Evolutionary conservation across 2,113 vertebrate genomes (phyloP).

Genomic region (Chinchilla lanigera): DNA sequence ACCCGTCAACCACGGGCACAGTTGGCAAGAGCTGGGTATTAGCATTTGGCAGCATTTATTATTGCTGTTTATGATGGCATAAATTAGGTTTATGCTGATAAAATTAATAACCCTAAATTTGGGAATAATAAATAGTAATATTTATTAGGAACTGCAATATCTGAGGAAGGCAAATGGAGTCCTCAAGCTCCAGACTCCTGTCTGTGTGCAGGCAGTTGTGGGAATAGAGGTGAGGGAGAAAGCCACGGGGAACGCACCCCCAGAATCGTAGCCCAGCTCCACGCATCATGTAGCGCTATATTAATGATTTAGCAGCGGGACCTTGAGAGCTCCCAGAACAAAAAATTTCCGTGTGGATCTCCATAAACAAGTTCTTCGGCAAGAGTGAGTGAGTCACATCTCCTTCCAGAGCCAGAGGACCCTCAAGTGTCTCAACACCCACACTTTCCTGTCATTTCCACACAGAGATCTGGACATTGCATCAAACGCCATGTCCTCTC

Average conservation of each 20-base stretch:
- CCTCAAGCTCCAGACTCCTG: background rate
- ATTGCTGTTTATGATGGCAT: conserved; percentile 85
- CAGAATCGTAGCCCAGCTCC: background rate
- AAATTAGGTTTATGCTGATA: conserved; percentile 86
- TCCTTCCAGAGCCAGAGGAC: background rate
- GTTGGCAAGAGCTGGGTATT: conserved; percentile 85
- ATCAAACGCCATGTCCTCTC: background rate
- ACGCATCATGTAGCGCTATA: background rate
- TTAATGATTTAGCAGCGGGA: conserved; percentile 66
- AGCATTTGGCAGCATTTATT: conserved; percentile 87
- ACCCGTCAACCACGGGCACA: conserved; percentile 79
- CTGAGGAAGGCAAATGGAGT: conserved; percentile 72
- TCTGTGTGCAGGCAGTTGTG: background rate
- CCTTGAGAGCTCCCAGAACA: conserved; percentile 53
- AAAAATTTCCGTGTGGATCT: conserved; percentile 54
- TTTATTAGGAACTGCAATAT: conserved; percentile 72
- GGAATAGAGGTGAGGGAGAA: background rate
- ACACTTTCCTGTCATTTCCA: background rate
- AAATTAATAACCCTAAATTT: conserved; percentile 89
- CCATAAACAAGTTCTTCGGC: conserved; percentile 39
- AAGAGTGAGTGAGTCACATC: background rate
- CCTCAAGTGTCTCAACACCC: background rate
- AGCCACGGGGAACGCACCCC: background rate
- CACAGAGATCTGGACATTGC: background rate
- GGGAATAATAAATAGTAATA: conserved; percentile 84